Evolutionary conservation across 2,797 vertebrate species (phyloP).

Genomic region (Protosalanx chinensis): DNA sequence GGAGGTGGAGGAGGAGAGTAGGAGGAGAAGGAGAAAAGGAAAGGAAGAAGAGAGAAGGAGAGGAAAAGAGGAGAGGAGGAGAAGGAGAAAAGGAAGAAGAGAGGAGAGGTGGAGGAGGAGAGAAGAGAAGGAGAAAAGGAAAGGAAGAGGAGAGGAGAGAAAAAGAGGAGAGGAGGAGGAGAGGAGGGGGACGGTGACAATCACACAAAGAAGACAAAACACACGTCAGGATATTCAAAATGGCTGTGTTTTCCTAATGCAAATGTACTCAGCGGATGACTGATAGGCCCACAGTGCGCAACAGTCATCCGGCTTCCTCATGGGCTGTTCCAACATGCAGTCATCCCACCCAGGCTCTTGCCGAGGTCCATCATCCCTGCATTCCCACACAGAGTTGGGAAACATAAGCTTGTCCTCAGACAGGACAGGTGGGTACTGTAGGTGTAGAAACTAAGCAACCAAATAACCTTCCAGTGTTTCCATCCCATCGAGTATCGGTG

Average conservation of each 20-base stretch:
- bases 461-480: constrained; percentile 55
- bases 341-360: background rate
- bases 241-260: background rate
- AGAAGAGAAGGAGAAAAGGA: constrained; percentile 79
- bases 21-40: background rate
- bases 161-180: background rate
- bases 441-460: constrained; percentile 60
- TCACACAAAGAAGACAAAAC: background rate
- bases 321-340: background rate
- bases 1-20: background rate
- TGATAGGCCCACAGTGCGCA: background rate
- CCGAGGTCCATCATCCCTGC: background rate
- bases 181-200: background rate
- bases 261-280: background rate
- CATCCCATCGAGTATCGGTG: constrained; percentile 29
- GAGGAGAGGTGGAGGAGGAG: background rate
- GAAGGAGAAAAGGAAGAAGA: constrained; percentile 59
- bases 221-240: background rate
- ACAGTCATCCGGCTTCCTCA: background rate
- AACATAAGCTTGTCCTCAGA: constrained; percentile 25
- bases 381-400: background rate
- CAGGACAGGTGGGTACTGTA: constrained; percentile 52
- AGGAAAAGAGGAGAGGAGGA: constrained; percentile 40
- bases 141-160: background rate
- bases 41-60: constrained; percentile 13